Evolutionary conservation across 1,140 invertebrate species (phyloP).

Genomic region (Drosophila pseudoananassae): DNA sequence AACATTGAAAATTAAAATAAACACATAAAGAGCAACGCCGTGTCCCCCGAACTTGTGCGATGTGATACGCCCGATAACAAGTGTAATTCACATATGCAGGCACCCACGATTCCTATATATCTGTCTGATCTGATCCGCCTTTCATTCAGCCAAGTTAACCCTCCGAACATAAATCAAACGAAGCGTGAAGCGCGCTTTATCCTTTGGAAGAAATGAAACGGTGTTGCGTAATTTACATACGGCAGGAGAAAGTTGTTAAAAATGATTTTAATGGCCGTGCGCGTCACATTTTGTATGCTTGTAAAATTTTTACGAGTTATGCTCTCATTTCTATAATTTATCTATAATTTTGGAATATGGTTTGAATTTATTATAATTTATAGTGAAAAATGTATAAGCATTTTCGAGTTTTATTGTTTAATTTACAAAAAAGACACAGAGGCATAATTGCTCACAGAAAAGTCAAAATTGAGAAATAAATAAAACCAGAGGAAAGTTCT

Average conservation of each 20-base stretch:
- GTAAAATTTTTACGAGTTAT: constrained; percentile 52
- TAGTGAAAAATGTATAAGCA: background rate
- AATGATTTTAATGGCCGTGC: constrained; percentile 56
- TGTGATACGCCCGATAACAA: constrained; percentile 57
- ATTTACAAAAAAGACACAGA: background rate
- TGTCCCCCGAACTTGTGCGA: constrained; percentile 19
- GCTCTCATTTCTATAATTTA: constrained; percentile 36
- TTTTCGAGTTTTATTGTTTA: background rate
- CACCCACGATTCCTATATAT: constrained; percentile 6
- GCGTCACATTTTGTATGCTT: constrained; percentile 52
- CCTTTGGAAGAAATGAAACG: constrained; percentile 40
- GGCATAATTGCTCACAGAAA: constrained; percentile 16
- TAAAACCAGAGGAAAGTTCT: background rate
- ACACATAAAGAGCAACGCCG: constrained; percentile 59
- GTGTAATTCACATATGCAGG: constrained; percentile 45
- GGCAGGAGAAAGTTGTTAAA: constrained; percentile 48
- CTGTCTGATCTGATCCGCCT: constrained; percentile 27
- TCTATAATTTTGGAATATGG: constrained; percentile 33
- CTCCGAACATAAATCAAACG: constrained; percentile 71
- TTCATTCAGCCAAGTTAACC: constrained; percentile 36
- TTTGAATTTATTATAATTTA: constrained; percentile 22
- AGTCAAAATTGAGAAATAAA: constrained; percentile 27
- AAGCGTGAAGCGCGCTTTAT: constrained; percentile 69
- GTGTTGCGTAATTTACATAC: constrained; percentile 56
- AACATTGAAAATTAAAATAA: constrained; percentile 81